Percentiles rank a stretch among this genome's conserved stretches.
These are phyloP conservation scores for Tapera naevia DNA, from an alignment of 2,797 vertebrate genomes.

Conservation along the genomic window DNA sequence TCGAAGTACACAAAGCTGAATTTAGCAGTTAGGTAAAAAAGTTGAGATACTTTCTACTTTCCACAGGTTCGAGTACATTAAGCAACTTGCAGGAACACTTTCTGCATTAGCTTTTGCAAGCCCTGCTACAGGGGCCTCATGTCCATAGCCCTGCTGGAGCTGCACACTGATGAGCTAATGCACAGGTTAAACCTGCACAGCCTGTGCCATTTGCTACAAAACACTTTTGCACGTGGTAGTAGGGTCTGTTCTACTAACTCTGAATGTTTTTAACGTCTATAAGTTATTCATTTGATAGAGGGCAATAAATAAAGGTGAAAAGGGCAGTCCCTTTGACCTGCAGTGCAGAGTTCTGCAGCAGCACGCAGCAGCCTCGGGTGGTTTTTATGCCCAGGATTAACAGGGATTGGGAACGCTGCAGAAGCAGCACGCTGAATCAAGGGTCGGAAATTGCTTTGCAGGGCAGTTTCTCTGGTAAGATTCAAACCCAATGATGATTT, in stretches of 20 bases:
- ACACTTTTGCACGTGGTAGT: rapidly evolving
- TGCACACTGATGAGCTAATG: neutral
- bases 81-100: neutral
- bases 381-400: constrained; percentile 49
- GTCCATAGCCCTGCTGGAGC: neutral
- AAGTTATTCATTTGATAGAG: neutral
- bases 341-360: neutral
- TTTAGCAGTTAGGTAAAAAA: neutral
- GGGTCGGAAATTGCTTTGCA: neutral
- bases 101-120: neutral
- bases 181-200: neutral
- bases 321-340: neutral
- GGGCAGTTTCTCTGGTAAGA: neutral
- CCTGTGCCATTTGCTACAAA: rapidly evolving
- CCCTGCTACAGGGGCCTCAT: neutral
- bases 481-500: neutral
- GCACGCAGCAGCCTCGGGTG: neutral
- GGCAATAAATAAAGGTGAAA: neutral
- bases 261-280: neutral
- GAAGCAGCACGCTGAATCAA: constrained; percentile 47
- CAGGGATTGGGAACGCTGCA: constrained; percentile 12
- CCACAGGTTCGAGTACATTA: neutral
- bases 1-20: neutral
- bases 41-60: neutral
- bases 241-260: neutral